Conservation (phyloP, 2,797 vertebrate species). For the Novumbra hubbsi region DNA sequence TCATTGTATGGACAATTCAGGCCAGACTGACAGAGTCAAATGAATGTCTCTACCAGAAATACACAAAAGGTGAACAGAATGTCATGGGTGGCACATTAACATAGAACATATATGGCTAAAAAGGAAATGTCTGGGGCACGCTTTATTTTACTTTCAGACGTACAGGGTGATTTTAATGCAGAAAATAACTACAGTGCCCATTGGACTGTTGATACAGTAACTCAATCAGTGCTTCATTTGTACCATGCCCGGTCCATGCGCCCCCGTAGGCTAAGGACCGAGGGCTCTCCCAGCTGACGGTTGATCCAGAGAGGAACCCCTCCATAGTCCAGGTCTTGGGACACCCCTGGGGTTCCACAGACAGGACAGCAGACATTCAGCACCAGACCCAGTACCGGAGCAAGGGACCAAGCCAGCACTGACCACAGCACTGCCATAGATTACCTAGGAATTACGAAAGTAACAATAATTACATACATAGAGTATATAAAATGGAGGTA, state of each 20-base stretch:
- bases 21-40: no score
- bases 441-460: slow-evolving; percentile 17
- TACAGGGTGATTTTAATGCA: background rate
- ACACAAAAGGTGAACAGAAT: no score
- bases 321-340: slow-evolving; percentile 64
- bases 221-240: background rate
- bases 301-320: slow-evolving; percentile 75
- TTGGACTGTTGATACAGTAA: background rate
- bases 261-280: slow-evolving; percentile 70
- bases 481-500: no score
- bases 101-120: no score
- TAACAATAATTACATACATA: background rate
- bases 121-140: no score
- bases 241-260: slow-evolving; percentile 65
- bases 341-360: slow-evolving; percentile 18
- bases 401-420: slow-evolving; percentile 14
- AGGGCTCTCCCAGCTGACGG: slow-evolving; percentile 72
- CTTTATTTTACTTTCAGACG: background rate
- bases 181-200: background rate
- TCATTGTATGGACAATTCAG: no score
- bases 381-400: slow-evolving; percentile 36
- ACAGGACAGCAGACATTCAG: slow-evolving; percentile 22
- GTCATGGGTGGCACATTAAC: no score
- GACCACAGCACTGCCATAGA: slow-evolving; percentile 45
- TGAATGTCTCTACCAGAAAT: no score